Percentiles rank a stretch among this genome's conserved stretches.
These are phyloP conservation scores for Bergia sp. DNA, from an alignment of 92 coral and sea anemone species.

Conservation along the genomic window DNA sequence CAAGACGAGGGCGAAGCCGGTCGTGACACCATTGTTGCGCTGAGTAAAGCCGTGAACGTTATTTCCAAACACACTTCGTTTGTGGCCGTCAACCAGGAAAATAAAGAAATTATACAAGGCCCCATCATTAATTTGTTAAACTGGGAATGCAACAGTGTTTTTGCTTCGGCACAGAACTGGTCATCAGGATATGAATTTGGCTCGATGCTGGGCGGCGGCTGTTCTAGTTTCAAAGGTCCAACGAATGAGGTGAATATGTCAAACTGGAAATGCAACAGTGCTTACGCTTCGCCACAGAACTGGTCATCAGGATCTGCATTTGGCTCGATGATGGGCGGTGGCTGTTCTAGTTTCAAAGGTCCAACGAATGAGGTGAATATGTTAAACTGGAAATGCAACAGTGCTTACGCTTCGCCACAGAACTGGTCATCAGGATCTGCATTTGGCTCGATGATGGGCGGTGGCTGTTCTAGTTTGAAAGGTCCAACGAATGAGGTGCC, in stretches of 20 bases:
- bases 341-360: no score
- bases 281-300: not conserved
- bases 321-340: no score
- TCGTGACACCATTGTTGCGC: not conserved
- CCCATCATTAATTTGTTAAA: not conserved
- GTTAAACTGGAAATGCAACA: not conserved
- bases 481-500: not conserved
- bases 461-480: not conserved
- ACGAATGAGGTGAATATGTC: not conserved
- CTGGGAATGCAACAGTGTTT: not conserved
- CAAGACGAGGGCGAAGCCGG: not conserved
- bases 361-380: not conserved
- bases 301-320: not conserved
- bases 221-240: no score
- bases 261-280: not conserved
- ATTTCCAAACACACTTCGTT: slow-evolving; percentile 45
- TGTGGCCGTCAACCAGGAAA: slow-evolving; percentile 33
- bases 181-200: no score
- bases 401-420: not conserved
- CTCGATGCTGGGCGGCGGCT: no score
- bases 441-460: no score
- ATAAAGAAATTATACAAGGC: not conserved
- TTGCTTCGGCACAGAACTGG: no score
- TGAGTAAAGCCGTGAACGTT: slow-evolving; percentile 32
- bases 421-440: not conserved